Conservation (phyloP, 2,113 vertebrate genomes). For the Lepisosteus osseus region DNA sequence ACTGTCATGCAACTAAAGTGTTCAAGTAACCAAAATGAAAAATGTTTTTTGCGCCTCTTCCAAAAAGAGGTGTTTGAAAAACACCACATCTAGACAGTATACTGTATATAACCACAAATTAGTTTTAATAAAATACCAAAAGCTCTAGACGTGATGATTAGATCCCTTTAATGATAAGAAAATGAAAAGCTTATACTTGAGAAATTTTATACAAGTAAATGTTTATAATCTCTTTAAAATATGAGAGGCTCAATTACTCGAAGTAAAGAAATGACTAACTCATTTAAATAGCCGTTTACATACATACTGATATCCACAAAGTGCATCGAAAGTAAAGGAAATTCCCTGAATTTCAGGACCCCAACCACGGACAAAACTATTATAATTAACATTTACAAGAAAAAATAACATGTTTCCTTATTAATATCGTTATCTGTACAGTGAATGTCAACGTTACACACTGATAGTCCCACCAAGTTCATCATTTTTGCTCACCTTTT, state of each 20-base stretch:
- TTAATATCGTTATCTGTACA: slow-evolving; percentile 82
- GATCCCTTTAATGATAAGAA: slow-evolving; percentile 98
- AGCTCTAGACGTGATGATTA: slow-evolving; percentile 60
- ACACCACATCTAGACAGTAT: too few species aligned
- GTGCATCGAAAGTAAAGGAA: slow-evolving; percentile 94
- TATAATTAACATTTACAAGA: slow-evolving; percentile 89
- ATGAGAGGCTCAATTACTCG: slow-evolving; percentile 42
- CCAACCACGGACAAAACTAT: slow-evolving; percentile 80
- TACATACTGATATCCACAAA: slow-evolving; percentile 99
- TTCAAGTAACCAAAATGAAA: neutral
- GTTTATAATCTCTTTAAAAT: slow-evolving; percentile 92
- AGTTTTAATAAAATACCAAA: slow-evolving; percentile 54
- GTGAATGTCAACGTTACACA: slow-evolving; percentile 69
- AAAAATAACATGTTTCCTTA: slow-evolving; percentile 76
- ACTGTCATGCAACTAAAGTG: neutral
- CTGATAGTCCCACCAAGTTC: slow-evolving; percentile 53
- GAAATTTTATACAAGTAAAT: slow-evolving; percentile 98
- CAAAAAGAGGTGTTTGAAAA: too few species aligned
- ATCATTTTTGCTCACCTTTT: slow-evolving; percentile 47
- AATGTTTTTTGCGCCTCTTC: too few species aligned
- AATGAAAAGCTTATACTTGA: slow-evolving; percentile 96
- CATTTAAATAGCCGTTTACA: slow-evolving; percentile 96
- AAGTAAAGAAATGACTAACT: slow-evolving; percentile 92
- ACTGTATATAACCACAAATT: neutral
- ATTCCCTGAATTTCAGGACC: slow-evolving; percentile 97